phyloP scores from a whole-genome alignment of 2,888 invertebrate genomes.

The Colostygia pectinataria region DNA sequence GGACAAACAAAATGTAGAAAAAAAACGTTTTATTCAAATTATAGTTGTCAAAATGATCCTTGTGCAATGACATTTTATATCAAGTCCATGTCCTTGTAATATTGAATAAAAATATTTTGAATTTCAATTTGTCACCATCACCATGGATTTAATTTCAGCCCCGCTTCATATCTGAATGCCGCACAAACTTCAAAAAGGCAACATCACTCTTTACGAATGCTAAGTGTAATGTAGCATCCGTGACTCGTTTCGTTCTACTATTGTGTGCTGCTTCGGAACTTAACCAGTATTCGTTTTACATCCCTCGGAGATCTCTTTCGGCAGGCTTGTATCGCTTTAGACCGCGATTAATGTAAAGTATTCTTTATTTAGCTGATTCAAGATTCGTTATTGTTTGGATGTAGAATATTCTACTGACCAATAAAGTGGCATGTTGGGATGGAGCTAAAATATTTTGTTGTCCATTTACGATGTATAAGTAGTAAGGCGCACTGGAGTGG shows the following conservation, averaged over 20 bases:
- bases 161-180: constrained; percentile 4
- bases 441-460: background rate
- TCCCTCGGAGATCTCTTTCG: background rate
- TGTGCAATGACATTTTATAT: no score
- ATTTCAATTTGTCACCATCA: no score
- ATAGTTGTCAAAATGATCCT: no score
- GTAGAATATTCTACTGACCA: no score
- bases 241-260: constrained; percentile 17
- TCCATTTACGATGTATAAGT: no score
- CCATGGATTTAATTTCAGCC: background rate
- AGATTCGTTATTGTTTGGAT: background rate
- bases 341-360: background rate
- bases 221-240: constrained; percentile 17
- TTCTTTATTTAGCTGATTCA: background rate
- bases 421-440: no score
- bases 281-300: constrained; percentile 23
- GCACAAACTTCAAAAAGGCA: constrained; percentile 16
- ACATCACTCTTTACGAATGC: constrained; percentile 14
- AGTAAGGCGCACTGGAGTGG: no score
- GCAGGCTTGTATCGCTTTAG: background rate
- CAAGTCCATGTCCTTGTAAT: no score
- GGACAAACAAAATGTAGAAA: no score
- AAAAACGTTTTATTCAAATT: no score
- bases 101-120: no score
- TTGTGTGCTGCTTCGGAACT: constrained; percentile 18